Base-by-base conservation (phyloP, 2,888 invertebrate species). In the Drosophila fungiperda region DNA sequence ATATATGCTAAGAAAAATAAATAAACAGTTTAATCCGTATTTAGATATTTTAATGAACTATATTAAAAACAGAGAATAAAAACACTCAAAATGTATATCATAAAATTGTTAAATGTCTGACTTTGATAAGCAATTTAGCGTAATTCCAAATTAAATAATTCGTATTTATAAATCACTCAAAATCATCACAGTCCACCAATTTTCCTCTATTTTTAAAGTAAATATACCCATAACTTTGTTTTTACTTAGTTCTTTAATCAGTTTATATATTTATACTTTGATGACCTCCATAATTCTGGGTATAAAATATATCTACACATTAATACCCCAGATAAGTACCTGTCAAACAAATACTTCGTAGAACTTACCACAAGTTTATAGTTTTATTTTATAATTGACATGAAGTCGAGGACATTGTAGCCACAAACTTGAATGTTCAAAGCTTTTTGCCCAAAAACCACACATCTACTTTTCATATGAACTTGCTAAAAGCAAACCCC, bases 391-490 rank as follows among this genome's bases (percentile, higher is more conserved):
- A 3, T 17, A 8, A 36, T 17, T 17, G 9, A 54, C 36, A 11
- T 36, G 2, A 54, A 11, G 26, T 7, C 36, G 26, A 38, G 26
- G 36, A 54, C 54, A 54, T 17, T 35, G 3, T 7, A 40, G 40
- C 53, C 66, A 33, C 42, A 74, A 45, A 48, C n/a, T 26, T 57
- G 23, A 45, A 59, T 11, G 11, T 61, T 29, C 26, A 58, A 58
- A 61, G 50, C 26, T 50, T 38, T 52, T 59, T 29, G 36, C 36
- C 26, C 11, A 17, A 20, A 58, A 68, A 59, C 68, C 40, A 23
- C 45, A 73, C 45, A 68, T 53, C 12, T 32, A 50, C 15, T 36
- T 45, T 50, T 33, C 33, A 55, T 33, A 38, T 26, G 40, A 58
- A 8, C 32, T 26, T 50, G 52, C 9, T 7, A 26, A 26, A 26